Percentiles rank a stretch among this genome's conserved stretches.
Conservation (phyloP, 2,888 invertebrate species). For the Macropis europaea region DNA sequence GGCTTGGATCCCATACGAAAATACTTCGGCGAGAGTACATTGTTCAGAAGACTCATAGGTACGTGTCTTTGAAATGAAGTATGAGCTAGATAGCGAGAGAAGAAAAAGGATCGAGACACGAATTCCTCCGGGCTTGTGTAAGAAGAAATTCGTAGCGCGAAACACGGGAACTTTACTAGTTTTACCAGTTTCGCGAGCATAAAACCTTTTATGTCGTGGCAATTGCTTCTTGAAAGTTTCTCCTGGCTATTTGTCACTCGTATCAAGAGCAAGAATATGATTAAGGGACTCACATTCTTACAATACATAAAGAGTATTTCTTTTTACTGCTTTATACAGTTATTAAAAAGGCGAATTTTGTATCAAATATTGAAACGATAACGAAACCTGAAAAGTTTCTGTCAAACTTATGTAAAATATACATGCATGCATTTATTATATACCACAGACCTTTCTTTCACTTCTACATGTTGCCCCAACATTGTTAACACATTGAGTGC, state of each 20-base stretch:
- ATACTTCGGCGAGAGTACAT: slow-evolving; percentile 32
- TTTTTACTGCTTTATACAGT: too few species aligned
- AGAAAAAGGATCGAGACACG: slow-evolving; percentile 8
- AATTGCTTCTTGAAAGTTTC: slow-evolving; percentile 38
- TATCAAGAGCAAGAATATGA: background rate
- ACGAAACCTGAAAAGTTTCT: too few species aligned
- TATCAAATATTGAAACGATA: too few species aligned
- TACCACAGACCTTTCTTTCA: too few species aligned
- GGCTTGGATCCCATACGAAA: slow-evolving; percentile 12
- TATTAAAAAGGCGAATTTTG: too few species aligned
- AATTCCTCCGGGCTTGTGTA: slow-evolving; percentile 37
- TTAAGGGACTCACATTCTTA: too few species aligned
- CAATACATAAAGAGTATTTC: too few species aligned
- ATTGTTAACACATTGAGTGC: too few species aligned
- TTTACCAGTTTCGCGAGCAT: slow-evolving; percentile 25
- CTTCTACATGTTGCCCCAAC: too few species aligned
- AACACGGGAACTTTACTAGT: slow-evolving; percentile 33
- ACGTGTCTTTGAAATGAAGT: slow-evolving; percentile 55
- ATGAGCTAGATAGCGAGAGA: slow-evolving; percentile 18
- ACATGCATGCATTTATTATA: too few species aligned
- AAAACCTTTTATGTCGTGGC: slow-evolving; percentile 34
- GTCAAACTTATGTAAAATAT: too few species aligned
- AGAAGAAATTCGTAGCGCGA: slow-evolving; percentile 50
- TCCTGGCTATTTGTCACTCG: background rate
- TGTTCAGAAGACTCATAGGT: slow-evolving; percentile 44